Evolutionary conservation across 2,113 vertebrate species (phyloP), one percentile per base, ranked within the genome.

Genomic region (Litocranius walleri): DNA sequence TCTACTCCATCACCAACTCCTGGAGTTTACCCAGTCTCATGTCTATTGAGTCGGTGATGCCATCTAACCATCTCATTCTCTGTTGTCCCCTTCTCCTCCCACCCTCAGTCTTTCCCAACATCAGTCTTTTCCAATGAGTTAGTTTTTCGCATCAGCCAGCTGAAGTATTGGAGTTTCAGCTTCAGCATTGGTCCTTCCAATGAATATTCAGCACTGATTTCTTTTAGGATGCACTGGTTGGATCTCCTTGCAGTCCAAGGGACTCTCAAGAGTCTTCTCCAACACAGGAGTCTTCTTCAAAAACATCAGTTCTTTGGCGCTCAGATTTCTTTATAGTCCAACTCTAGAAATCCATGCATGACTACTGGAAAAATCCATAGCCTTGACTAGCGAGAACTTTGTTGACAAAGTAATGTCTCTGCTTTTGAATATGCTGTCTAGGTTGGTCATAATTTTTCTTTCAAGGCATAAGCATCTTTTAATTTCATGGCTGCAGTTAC

Each of bases 11-110:
- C 4, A 67, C 64, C 17, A 67, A 10, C 17, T 67, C 64, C 33
- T 2, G 4, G 17, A 67, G 33, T 67, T 36, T 67, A 36, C 17
- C 17, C 4, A 36, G 9, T 36, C 64, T 67, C 17, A 67, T 67
- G 64, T 36, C 4, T 0, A 1, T 36, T 36, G 17, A 19, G 17
- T 67, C 0, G 0, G 64, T 21, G 33, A 67, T 67, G 64, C 4
- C 17, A 21, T 67, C 17, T 19, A 67, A 67, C 33, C 1, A 11
- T 67, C 33, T 67, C 64, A 67, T 67, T 17, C 2, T 67, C n/a
- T 36, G 64, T 36, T 0, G 0, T 67, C 17, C 64, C 8, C n/a
- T 67, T 36, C 8, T 67, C 64, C 4, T 67, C 64, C 64, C 0
- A 0, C 33, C 64, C 17, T 67, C 64, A 67, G 1, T 67, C 33